Evolutionary conservation across 2,113 vertebrate species (phyloP), one percentile per base, ranked within the genome.

Genomic region (Vombatus ursinus): DNA sequence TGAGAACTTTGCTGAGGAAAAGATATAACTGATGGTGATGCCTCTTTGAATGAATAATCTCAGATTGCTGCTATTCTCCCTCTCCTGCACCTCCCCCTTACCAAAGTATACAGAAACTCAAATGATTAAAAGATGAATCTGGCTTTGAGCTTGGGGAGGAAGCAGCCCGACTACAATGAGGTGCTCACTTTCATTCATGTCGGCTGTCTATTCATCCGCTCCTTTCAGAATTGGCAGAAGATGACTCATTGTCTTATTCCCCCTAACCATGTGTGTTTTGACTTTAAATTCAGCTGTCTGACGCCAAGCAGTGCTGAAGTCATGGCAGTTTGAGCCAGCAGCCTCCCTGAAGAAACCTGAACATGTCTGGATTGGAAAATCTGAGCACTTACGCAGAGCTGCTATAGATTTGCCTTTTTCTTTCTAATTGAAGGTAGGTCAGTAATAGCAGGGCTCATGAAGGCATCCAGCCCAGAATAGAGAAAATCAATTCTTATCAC

Each of bases 161-260:
- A 94, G 96, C 47, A 6, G 0, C 90, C 11, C 95, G 95, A 93
- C 97, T 94, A 44, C 61, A 97, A 97, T 16, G 97, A 96, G 92
- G 89, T 0, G 8, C 95, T 97, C 0, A 0, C 93, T 97, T 96
- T 97, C 98, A 97, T 98, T 98, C 98, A 95, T 61, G 53, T 92
- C 97, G 96, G 96, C 97, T 91, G 96, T 95, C 48, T 96, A 92
- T 96, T 98, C 96, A 95, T 98, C 97, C 2, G 68, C 93, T 97
- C 98, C 92, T 95, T 94, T 94, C 94, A 92, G 92, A 77, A 96
- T 97, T 96, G 91, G 97, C 77, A 95, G 97, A 97, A 96, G 89
- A 77, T 98, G 98, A 98, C 98, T 98, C 98, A 98, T 98, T 98
- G 94, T 97, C 97, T 98, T 96, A 93, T 77, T 97, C 96, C 97